These are phyloP conservation scores for Arenaria interpres DNA, from an alignment of 2,113 vertebrate species.

Conservation along the genomic window DNA sequence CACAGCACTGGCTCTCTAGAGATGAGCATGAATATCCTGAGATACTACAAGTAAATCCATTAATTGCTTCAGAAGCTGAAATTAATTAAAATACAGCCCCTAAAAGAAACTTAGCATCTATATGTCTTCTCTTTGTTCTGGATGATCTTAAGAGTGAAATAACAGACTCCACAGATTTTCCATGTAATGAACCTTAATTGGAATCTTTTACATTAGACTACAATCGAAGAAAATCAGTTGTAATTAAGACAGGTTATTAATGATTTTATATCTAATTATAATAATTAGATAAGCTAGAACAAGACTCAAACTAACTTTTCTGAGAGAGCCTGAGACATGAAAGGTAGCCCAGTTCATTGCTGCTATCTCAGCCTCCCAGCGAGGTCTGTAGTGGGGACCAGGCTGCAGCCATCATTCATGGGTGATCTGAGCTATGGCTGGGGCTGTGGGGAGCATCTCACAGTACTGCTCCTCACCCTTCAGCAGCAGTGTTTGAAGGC, in stretches of 20 bases:
- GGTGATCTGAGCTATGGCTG: not conserved
- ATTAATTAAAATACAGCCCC: constrained; percentile 50
- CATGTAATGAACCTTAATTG: constrained; percentile 34
- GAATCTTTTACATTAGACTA: not conserved
- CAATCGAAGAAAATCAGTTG: not conserved
- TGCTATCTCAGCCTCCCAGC: accelerated
- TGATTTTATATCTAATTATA: not conserved
- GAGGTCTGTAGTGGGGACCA: not conserved
- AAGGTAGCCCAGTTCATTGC: not conserved
- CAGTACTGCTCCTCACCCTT: not conserved
- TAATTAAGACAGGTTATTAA: constrained; percentile 46
- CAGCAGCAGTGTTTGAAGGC: not conserved
- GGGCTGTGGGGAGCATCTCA: not conserved
- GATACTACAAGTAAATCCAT: constrained; percentile 1
- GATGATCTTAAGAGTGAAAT: constrained; percentile 22
- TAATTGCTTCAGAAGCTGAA: constrained; percentile 18
- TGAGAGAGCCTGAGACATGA: not conserved
- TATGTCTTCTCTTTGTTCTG: not conserved
- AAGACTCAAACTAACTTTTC: not conserved
- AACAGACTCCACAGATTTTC: constrained; percentile 15
- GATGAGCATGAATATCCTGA: not conserved
- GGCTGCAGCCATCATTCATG: not conserved
- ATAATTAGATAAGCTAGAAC: not conserved
- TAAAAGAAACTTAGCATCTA: constrained; percentile 1
- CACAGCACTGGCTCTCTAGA: not conserved